These are phyloP conservation scores for Tiliacea aurago DNA, from an alignment of 2,888 invertebrate genomes.

Conservation along the genomic window DNA sequence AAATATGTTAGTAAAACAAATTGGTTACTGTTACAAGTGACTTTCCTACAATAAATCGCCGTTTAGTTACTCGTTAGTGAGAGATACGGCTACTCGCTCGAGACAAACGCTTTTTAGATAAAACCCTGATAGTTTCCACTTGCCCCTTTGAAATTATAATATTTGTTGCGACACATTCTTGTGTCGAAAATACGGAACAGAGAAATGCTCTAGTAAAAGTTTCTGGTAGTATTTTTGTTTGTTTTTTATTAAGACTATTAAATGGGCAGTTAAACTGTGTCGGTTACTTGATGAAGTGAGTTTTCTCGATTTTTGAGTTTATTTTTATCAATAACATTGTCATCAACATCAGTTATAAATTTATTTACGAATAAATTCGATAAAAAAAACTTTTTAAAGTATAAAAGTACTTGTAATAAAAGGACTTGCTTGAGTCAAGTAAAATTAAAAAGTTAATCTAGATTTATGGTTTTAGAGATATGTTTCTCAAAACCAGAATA, in stretches of 20 bases:
- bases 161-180: constrained; percentile 41
- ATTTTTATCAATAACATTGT: constrained; percentile 5
- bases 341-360: neutral
- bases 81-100: constrained; percentile 50
- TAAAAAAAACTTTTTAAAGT: neutral
- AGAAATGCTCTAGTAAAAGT: constrained; percentile 24
- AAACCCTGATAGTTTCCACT: constrained; percentile 45
- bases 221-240: neutral
- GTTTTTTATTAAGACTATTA: neutral
- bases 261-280: neutral
- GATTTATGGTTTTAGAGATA: neutral
- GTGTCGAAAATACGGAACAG: constrained; percentile 26
- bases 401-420: too few relatives aligned
- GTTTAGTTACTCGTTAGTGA: constrained; percentile 58
- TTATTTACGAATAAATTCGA: neutral
- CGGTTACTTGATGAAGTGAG: neutral
- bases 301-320: constrained; percentile 7
- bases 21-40: constrained; percentile 48
- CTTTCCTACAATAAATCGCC: constrained; percentile 56
- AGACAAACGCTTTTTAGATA: constrained; percentile 64
- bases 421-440: neutral
- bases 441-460: neutral
- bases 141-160: constrained; percentile 48
- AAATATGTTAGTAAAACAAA: constrained; percentile 45
- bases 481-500: too few relatives aligned